Evolutionary conservation across 2,888 invertebrate genomes (phyloP), one percentile per base, ranked within the genome.

Genomic region (Chloroclysta siterata): DNA sequence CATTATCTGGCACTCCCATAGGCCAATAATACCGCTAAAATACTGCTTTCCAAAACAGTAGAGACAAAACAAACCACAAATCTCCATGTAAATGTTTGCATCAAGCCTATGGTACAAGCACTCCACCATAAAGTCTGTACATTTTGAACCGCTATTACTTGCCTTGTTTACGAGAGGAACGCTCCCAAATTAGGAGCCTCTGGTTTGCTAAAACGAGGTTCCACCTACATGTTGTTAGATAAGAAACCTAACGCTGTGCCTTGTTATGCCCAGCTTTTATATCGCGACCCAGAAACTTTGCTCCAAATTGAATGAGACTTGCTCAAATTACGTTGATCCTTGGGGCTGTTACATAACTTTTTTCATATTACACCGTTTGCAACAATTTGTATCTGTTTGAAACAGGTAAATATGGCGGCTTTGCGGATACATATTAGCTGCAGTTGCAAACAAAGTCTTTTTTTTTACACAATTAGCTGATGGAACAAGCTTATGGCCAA

Each of bases 61-160:
- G 52, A 55, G 56, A 56, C 62, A 62, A 58, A 58, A 66, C 59
- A 60, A 60, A 60, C 66, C 63, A 57, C 66, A 63, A 63, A 58
- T 65, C 46, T 60, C 66, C 60, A 60, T 66, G 56, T 63, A 63
- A 60, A 66, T 60, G 60, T 63, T 56, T 53, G 59, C 63, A 66
- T 61, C 53, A 58, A 51, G 60, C 53, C 57, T 54, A 50, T 56
- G 46, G 53, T 53, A 56, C 50, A 50, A 29, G 47, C 36, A 51
- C 56, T 52, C 28, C 14, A 47, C 52, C 57, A 53, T 65, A 62
- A 65, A 59, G 29, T 60, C 41, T 15, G 68, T 68, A 66, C 67
- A 63, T 68, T 71, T 57, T 66, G 66, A 63, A 65, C 72, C 70
- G 54, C 66, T 60, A 65, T 70, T 68, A 72, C 70, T 64, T 53